phyloP scores from a whole-genome alignment of 2,113 vertebrate species.

The Ceyx cyanopectus region DNA sequence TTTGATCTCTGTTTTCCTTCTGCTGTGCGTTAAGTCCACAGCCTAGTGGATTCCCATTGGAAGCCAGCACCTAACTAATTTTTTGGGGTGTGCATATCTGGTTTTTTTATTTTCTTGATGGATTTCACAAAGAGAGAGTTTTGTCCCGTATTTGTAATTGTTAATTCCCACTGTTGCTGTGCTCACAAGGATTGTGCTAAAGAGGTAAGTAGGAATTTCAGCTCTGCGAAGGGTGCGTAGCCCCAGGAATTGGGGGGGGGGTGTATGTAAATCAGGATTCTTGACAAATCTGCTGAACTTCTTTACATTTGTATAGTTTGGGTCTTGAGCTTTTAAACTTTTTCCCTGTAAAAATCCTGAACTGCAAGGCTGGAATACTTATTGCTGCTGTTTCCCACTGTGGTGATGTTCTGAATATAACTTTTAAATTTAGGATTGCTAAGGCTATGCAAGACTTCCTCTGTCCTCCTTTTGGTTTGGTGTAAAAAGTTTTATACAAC shows the following conservation, averaged over 20 bases:
- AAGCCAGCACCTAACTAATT: background rate
- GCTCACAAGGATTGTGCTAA: slow-evolving; percentile 75
- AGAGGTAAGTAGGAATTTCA: slow-evolving; percentile 76
- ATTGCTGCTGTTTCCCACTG: background rate
- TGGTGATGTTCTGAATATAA: background rate
- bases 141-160: slow-evolving; percentile 80
- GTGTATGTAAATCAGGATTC: background rate
- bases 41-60: background rate
- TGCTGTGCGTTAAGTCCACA: slow-evolving; percentile 72
- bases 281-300: background rate
- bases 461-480: background rate
- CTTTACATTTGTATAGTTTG: background rate
- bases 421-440: background rate
- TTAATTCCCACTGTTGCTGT: slow-evolving; percentile 84
- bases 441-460: background rate
- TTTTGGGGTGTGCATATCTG: no score
- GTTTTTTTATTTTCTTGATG: slow-evolving; percentile 60
- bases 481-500: background rate
- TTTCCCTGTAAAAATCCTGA: background rate
- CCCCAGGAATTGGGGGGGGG: background rate
- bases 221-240: background rate
- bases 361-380: background rate
- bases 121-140: slow-evolving; percentile 82
- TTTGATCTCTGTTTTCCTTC: slow-evolving; percentile 70
- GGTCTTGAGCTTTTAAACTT: background rate